Base-by-base conservation (phyloP, 1,140 invertebrate species). In the Daktulosphaira vitifoliae region DNA sequence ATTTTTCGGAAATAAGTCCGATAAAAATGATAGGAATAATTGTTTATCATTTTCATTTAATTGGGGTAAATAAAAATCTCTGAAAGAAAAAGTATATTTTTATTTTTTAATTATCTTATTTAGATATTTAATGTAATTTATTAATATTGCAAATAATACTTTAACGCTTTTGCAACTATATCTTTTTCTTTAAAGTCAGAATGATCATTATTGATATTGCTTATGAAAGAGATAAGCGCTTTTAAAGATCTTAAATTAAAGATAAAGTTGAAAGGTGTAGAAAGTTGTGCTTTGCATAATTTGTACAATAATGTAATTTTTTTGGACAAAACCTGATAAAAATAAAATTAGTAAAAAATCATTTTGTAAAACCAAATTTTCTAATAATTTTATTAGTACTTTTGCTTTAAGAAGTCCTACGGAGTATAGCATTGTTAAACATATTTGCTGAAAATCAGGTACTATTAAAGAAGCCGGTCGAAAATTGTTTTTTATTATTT, bases 251-350 rank as follows among this genome's bases (percentile, higher is more conserved):
- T 78, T 54, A 95, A 74, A 20, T 91, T 90, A 82, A 92, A 96
- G 72, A 94, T 90, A 73, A 94, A 95, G 74, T 96, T 91, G 37
- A 84, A 86, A 72, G 94, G 91, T 74, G 92, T 92, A 5, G 90
- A 92, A 38, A 96, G 76, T 72, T 93, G 90, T 70, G 92, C 88
- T 53, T 81, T 80, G 0, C 88, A 87, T 50, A 94, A 75, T 71
- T 87, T 86, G 73, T 94, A 94, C 3, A 95, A 73, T 5, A 91
- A 86, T 0, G 89, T 91, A 88, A 95, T 92, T 72, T 96, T 96
- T 73, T 93, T 95, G 0, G 91, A 90, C 39, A 95, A 73, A 15
- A 88, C 78, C 56, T 62, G n/a, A 13, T 1, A 29, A 25, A 29
- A 44, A 16, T 15, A n/a, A 3, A 50, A 50, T 50, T 50, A 13